Base-by-base conservation (phyloP, 2,888 invertebrate genomes). In the Epinotia demarniana region DNA sequence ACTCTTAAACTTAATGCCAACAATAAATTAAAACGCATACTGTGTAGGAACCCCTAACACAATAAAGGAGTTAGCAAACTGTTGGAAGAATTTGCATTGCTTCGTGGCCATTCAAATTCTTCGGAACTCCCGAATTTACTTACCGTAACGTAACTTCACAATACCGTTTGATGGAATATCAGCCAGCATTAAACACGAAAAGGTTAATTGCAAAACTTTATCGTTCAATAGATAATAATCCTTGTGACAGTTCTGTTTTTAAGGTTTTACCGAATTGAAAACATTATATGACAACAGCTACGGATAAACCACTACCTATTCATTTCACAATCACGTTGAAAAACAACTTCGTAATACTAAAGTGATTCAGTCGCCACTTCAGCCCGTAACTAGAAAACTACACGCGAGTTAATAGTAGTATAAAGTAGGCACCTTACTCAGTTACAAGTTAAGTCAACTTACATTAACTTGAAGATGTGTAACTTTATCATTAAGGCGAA, bases 191-290 rank as follows among this genome's bases (percentile, higher is more conserved):
- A 75, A 64, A 70, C 74, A 64, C 63, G 58, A 27, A 16, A 63
- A 46, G 39, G 39, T 66, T 70, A 70, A 75, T 75, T 60, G 75
- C 39, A 71, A 75, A 75, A 75, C 58, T 74, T 74, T 58, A 46
- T 57, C 64, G 33, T 23, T 61, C 53, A n/a, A 23, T 3, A 33
- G 57, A 18, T 13, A 46, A 4, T 61, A 46, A 4, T 61, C 53
- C 53, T 61, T 61, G 61, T 33, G 33, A n/a, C n/a, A n/a, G n/a
- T n/a, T n/a, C n/a, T n/a, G n/a, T n/a, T n/a, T n/a, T n/a, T n/a
- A n/a, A n/a, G 39, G 39, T 39, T 9, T 9, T 39, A 9, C 39
- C 9, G 39, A 9, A 39, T 39, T 39, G 39, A 27, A 13, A 60
- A 8, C 53, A 53, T 16, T 16, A n/a, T n/a, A 53, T 8, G 53